phyloP scores from a whole-genome alignment of 2,113 vertebrate species.

The Marmota flaviventris region DNA sequence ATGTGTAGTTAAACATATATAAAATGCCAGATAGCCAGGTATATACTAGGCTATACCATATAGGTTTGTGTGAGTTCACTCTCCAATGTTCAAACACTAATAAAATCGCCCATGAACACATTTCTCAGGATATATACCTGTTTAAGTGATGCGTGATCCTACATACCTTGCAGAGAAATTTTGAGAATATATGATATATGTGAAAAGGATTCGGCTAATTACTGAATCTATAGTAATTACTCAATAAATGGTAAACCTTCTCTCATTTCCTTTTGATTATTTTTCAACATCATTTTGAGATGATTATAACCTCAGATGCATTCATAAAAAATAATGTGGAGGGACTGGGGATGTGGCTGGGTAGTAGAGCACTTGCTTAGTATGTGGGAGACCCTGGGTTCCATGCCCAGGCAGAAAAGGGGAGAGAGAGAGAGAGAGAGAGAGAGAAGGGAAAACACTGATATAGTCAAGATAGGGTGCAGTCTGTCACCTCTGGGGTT shows the following conservation, averaged over 20 bases:
- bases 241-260: neutral
- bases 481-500: neutral
- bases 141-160: neutral
- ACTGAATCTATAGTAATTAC: neutral
- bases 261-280: neutral
- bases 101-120: neutral
- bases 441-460: neutral
- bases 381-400: too few relatives aligned
- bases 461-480: neutral
- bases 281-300: neutral
- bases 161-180: neutral
- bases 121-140: neutral
- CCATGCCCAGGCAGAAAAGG: too few relatives aligned
- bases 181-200: neutral
- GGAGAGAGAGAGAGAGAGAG: too few relatives aligned
- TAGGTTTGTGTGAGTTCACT: neutral
- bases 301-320: neutral
- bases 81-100: neutral
- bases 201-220: neutral
- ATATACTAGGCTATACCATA: neutral
- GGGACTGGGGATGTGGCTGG: too few relatives aligned
- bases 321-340: neutral
- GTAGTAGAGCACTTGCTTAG: too few relatives aligned
- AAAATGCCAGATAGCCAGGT: neutral
- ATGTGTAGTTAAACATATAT: neutral